Conservation (phyloP, 37 sponge, comb jelly and placozoan genomes). For the Crambe crambe region DNA sequence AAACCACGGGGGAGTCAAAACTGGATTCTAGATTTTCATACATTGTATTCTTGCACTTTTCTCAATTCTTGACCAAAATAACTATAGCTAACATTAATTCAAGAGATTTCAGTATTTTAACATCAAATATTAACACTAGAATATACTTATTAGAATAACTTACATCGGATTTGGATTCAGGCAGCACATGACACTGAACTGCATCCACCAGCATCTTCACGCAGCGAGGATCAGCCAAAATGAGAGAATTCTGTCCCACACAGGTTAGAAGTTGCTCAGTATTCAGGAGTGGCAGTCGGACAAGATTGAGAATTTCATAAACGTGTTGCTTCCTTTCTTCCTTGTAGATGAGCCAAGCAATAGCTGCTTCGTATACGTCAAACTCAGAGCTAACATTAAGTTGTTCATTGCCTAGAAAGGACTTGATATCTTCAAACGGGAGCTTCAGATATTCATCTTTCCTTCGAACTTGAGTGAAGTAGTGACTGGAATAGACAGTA, state of each 20-base stretch:
- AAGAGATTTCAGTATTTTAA: no score
- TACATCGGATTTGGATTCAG: constrained; percentile 16
- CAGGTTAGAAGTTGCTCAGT: constrained; percentile 13
- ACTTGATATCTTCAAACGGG: constrained; percentile 11
- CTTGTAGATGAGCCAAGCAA: constrained; percentile 52
- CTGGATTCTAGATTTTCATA: no score
- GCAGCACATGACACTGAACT: constrained; percentile 25
- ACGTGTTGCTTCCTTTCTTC: background rate
- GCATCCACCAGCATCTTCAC: constrained; percentile 45
- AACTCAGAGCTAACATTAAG: constrained; percentile 42
- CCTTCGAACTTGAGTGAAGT: constrained; percentile 44
- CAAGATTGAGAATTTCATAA: constrained; percentile 8
- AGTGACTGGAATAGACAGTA: constrained; percentile 24
- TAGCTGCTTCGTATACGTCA: constrained; percentile 51
- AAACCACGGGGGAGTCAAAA: no score
- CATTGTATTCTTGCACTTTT: no score
- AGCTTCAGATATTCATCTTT: constrained; percentile 53
- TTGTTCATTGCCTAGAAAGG: constrained; percentile 30
- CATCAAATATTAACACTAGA: no score
- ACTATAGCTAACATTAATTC: no score
- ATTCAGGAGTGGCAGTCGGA: constrained; percentile 52
- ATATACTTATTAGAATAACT: no score
- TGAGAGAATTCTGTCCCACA: constrained; percentile 12
- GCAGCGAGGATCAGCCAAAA: constrained; percentile 24
- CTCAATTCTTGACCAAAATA: no score